Conservation (phyloP, 1,140 invertebrate species). For the Drosophila kurseongensis region DNA sequence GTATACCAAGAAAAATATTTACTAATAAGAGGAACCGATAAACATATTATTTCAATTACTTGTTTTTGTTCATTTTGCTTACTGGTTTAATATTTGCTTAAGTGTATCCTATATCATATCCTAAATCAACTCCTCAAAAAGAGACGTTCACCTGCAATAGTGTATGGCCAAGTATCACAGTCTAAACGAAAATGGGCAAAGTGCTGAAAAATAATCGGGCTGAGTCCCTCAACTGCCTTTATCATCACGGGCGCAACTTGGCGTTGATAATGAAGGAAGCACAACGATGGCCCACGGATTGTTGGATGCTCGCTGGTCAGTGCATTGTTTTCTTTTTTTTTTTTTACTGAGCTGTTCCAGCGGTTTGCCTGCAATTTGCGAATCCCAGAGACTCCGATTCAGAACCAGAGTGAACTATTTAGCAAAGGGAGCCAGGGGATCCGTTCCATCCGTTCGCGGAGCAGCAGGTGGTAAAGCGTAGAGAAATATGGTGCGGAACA, state of each 20-base stretch:
- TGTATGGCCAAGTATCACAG: constrained; percentile 11
- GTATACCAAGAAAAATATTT: no score
- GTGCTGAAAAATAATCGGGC: constrained; percentile 68
- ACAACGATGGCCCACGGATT: constrained; percentile 40
- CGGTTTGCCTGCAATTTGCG: constrained; percentile 67
- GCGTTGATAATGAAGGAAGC: constrained; percentile 71
- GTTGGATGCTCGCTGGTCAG: constrained; percentile 51
- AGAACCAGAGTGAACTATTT: constrained; percentile 65
- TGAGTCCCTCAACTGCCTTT: constrained; percentile 68
- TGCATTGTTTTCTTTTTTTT: constrained; percentile 54
- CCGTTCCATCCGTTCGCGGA: constrained; percentile 30
- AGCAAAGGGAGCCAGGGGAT: constrained; percentile 43
- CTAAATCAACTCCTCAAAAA: no score
- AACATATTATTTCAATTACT: no score
- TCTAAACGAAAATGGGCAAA: constrained; percentile 39
- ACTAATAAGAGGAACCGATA: no score
- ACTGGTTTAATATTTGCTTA: no score
- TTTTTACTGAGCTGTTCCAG: constrained; percentile 39
- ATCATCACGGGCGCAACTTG: constrained; percentile 77
- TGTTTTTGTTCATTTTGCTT: no score
- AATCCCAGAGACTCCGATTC: constrained; percentile 22
- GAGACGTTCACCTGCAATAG: neutral
- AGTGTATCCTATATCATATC: no score
- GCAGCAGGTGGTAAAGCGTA: constrained; percentile 80
- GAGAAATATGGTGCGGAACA: constrained; percentile 79